Base-by-base conservation (phyloP, 1,140 invertebrate genomes). In the Ruditapes philippinarum region DNA sequence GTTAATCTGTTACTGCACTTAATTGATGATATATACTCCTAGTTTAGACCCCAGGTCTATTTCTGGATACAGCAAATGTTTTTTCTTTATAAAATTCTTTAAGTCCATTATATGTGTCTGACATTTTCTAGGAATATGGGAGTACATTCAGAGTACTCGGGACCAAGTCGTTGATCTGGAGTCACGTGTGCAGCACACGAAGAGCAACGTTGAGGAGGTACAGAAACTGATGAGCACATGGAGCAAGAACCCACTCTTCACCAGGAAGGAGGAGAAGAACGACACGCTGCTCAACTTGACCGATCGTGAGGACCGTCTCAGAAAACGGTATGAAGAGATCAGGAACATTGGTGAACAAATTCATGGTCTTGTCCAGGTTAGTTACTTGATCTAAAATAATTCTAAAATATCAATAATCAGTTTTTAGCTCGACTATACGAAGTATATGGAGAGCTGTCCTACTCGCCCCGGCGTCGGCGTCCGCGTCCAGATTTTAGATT, bases 211-310 rank as follows among this genome's bases (percentile, higher is more conserved):
- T 0, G 97, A 97, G 73, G 97, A 97, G 92, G 98, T 99, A 33
- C 97, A 97, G 94, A 96, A 96, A 19, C 97, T 98, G 19, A 97
- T 99, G 96, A 97, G 97, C 11, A 97, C 97, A 0, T 99, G 98
- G 98, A 97, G 97, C 25, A 97, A 97, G 90, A 96, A 96, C 49
- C 98, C 98, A 19, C 95, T 99, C 4, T 98, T 98, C 96, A 97
- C 98, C 95, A 96, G 98, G 74, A 96, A 96, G 92, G 98, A 99
- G 94, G 97, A 97, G 9, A 98, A 98, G 93, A 98, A 98, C 96
- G 98, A 99, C 92, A 97, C 97, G 0, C 96, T 99, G 25, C 96
- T 99, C 3, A 97, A 97, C 89, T 96, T 99, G n/a, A 98, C 98
- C 22, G 98, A 99, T 91, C 96, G 97, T 31, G 95, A 97, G 12